Evolutionary conservation across 2,888 invertebrate species (phyloP).

Genomic region (Coleophora flavipennella): DNA sequence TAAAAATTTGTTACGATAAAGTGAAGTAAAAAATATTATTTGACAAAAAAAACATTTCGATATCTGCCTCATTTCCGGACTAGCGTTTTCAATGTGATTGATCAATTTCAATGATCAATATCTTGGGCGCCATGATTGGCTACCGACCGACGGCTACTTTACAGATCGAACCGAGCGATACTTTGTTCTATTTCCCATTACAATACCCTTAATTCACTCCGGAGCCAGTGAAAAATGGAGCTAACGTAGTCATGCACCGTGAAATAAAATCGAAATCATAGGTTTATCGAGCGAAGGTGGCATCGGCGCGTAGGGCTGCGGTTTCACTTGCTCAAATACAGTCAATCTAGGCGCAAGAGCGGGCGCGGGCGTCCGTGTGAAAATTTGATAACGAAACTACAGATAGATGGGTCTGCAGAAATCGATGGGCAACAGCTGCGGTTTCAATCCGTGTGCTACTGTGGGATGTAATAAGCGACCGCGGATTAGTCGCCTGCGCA

Average conservation of each 20-base stretch:
- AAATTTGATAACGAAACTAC: slow-evolving; percentile 71
- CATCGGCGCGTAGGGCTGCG: slow-evolving; percentile 48
- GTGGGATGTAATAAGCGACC: slow-evolving; percentile 63
- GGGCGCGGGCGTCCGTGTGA: slow-evolving; percentile 56
- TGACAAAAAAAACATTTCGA: slow-evolving; percentile 38
- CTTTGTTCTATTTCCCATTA: slow-evolving; percentile 46
- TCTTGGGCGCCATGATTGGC: slow-evolving; percentile 64
- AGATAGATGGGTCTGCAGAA: slow-evolving; percentile 65
- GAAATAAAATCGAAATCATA: slow-evolving; percentile 33
- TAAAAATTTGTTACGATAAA: neutral
- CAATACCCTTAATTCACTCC: slow-evolving; percentile 36
- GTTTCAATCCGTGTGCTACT: slow-evolving; percentile 65
- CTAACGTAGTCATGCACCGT: slow-evolving; percentile 36
- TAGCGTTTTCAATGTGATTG: slow-evolving; percentile 66
- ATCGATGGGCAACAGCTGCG: slow-evolving; percentile 57
- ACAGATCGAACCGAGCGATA: slow-evolving; percentile 27
- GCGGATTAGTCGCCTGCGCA: slow-evolving; percentile 46
- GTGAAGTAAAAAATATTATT: slow-evolving; percentile 45
- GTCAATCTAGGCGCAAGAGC: slow-evolving; percentile 60
- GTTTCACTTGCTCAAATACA: slow-evolving; percentile 70
- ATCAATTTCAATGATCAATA: slow-evolving; percentile 70
- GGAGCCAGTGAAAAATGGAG: slow-evolving; percentile 27
- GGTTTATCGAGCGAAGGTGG: slow-evolving; percentile 17
- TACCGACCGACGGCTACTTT: slow-evolving; percentile 38
- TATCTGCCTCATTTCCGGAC: slow-evolving; percentile 61